Evolutionary conservation across 1,140 invertebrate genomes (phyloP).

Genomic region (Eurosta solidaginis): DNA sequence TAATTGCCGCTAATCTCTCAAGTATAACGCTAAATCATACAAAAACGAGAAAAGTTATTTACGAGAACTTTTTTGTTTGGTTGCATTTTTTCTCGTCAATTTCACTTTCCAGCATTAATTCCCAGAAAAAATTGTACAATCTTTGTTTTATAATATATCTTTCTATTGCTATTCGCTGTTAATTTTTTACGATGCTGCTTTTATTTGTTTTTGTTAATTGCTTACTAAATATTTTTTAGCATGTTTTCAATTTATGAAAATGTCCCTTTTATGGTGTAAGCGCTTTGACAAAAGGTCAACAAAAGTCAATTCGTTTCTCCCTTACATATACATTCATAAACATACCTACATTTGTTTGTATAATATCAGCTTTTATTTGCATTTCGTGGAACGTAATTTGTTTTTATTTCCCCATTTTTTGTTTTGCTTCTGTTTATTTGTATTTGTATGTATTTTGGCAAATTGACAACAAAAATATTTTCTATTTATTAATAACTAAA

Average conservation of each 20-base stretch:
- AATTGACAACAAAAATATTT: too few relatives aligned
- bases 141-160: neutral
- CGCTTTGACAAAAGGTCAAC: neutral
- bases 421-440: neutral
- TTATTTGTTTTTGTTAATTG: neutral
- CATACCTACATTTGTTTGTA: neutral
- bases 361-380: neutral
- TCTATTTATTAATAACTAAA: too few relatives aligned
- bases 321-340: neutral
- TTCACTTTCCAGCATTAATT: too few relatives aligned
- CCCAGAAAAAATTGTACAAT: too few relatives aligned
- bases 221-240: neutral
- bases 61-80: too few relatives aligned
- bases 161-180: neutral
- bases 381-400: neutral
- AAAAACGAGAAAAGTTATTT: too few relatives aligned
- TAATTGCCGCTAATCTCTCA: too few relatives aligned
- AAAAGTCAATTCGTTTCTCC: neutral
- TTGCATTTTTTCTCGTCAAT: too few relatives aligned
- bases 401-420: neutral
- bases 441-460: too few relatives aligned
- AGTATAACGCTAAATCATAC: too few relatives aligned
- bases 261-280: neutral
- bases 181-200: neutral
- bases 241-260: neutral